Conservation (phyloP, 2,797 vertebrate species). For the Sebastiscus albofasciatus region DNA sequence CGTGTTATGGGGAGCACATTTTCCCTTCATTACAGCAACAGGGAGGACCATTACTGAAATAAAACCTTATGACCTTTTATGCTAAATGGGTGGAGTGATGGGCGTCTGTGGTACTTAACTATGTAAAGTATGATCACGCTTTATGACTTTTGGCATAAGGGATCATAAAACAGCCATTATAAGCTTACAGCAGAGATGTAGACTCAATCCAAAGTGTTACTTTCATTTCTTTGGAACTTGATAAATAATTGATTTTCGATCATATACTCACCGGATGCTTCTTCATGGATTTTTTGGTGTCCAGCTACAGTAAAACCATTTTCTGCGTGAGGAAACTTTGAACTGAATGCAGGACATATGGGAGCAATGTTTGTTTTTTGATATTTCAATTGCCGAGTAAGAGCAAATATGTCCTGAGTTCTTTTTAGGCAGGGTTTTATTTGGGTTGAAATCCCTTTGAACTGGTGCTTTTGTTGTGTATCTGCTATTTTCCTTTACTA, state of each 20-base stretch:
- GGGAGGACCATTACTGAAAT: constrained; percentile 16
- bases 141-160: constrained; percentile 19
- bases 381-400: not conserved
- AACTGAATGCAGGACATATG: not conserved
- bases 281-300: not conserved
- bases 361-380: not conserved
- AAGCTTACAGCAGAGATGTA: not conserved
- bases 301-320: not conserved
- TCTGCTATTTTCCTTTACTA: constrained; percentile 26
- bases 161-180: constrained; percentile 43
- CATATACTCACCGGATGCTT: not conserved
- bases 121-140: constrained; percentile 7
- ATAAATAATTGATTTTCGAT: constrained; percentile 35
- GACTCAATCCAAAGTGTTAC: constrained; percentile 12
- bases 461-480: constrained; percentile 1
- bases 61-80: constrained; percentile 27
- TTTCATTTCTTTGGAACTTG: constrained; percentile 2
- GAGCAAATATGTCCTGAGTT: not conserved
- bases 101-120: constrained; percentile 1
- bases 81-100: constrained; percentile 25
- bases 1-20: not conserved
- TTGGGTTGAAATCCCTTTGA: constrained; percentile 31
- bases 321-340: not conserved
- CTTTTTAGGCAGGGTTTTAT: constrained; percentile 21
- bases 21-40: constrained; percentile 21